phyloP scores from a whole-genome alignment of 1,140 invertebrate species.

The Oncopodura yosiiana region DNA sequence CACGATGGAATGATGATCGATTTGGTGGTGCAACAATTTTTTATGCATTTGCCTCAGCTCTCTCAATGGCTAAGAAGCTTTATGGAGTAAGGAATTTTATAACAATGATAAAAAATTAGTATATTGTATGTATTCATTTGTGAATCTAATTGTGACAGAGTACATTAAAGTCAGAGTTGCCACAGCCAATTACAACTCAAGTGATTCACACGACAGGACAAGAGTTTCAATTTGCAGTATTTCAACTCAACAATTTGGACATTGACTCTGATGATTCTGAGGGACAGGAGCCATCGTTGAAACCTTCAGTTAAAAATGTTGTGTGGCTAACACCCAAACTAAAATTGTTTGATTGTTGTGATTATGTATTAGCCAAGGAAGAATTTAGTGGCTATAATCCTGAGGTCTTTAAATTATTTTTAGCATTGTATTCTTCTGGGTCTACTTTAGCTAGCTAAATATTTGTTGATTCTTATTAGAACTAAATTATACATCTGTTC shows the following conservation, averaged over 20 bases:
- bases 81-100: slow-evolving; percentile 50
- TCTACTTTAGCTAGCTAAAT: slow-evolving; percentile 36
- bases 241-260: slow-evolving; percentile 76
- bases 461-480: no score
- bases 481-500: no score
- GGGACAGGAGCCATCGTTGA: no score
- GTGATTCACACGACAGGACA: slow-evolving; percentile 65
- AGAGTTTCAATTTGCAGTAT: slow-evolving; percentile 64
- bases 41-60: slow-evolving; percentile 60
- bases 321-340: slow-evolving; percentile 60
- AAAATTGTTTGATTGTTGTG: slow-evolving; percentile 56
- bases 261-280: slow-evolving; percentile 40
- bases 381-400: slow-evolving; percentile 61
- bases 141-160: slow-evolving; percentile 48
- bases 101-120: no score
- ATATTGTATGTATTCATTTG: no score
- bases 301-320: slow-evolving; percentile 54
- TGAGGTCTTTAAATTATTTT: slow-evolving; percentile 62
- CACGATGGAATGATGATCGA: slow-evolving; percentile 32
- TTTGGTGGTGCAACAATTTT: slow-evolving; percentile 52
- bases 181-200: slow-evolving; percentile 69
- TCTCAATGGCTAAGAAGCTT: slow-evolving; percentile 55
- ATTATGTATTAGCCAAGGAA: slow-evolving; percentile 53
- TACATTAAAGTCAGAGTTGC: slow-evolving; percentile 40
- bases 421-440: slow-evolving; percentile 63